Base-by-base conservation (phyloP, 2,113 vertebrate genomes). In the Periophthalmodon schlosseri region DNA sequence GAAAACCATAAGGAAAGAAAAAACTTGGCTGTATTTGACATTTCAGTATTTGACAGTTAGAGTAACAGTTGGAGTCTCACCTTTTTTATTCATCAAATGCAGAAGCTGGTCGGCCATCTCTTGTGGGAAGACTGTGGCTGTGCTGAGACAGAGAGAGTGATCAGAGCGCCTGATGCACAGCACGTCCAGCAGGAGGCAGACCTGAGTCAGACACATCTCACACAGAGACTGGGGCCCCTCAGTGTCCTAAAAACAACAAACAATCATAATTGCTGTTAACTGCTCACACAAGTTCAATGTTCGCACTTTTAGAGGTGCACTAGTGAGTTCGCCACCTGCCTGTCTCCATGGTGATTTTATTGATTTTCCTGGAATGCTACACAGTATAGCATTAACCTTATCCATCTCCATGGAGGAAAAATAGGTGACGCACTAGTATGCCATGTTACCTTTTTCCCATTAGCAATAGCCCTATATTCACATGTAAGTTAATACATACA, bases 71-170 rank as follows among this genome's bases (percentile, higher is more conserved):
- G n/a, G 10, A 68, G 18, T 46, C 81, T 92, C 94, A 98, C 97
- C 97, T 87, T 96, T 93, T 77, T 94, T 87, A 47, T 94, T 95
- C 96, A 98, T 96, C 0, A 93, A 95, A 76, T 88, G 91, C 86
- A 99, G 94, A 67, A 99, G 91, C 77, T 96, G 94, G 86, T 98
- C 96, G 2, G 96, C 94, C 84, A 96, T 93, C 86, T 98, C 96
- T 86, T 96, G 96, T 39, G 97, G 97, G 86, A 99, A 96, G 46
- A 96, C 83, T 0, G 95, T 95, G 44, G 94, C 94, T 86, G 95
- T 92, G 85, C 92, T 92, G 80, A 99, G 90, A 81, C 94, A 93
- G 21, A 97, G 84, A 0, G 96, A 97, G 69, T 96, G 95, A 86
- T 98, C 96, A 39, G 95, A 91, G 80, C 94, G 93, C 64, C 92